Base-by-base conservation (phyloP, 2,113 vertebrate species). In the Mola mola region DNA sequence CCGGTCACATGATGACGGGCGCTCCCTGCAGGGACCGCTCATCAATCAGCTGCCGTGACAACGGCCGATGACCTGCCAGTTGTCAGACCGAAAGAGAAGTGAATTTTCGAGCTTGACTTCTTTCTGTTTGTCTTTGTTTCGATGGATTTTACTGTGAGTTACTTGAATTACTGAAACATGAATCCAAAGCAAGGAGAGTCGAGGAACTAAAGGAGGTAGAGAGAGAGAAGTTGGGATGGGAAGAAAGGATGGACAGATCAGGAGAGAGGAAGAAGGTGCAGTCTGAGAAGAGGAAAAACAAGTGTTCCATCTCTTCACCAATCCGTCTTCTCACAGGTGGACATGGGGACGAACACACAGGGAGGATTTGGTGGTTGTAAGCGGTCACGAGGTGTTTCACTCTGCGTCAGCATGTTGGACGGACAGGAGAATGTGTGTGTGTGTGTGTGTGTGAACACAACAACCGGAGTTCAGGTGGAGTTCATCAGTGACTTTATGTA, bases 1-100 rank as follows among this genome's bases (percentile, higher is more conserved):
- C 48, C 47, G 60, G 61, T 73, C 65, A 65, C 17, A 2, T 1
- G 20, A 57, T 63, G 72, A 68, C 6, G 5, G 56, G 5, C 0
- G 10, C 49, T 61, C 60, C 42, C 55, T 16, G 26, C 48, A 71
- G 74, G 43, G 73, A 76, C 58, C 53, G 71, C 48, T 71, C 53
- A 71, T 71, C 48, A 47, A 77, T 77, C 60, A 77, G 34, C 13
- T 2, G 7, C 24, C 0, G 22, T 72, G 59, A 64, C 68, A 64
- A 5, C 12, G 6, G 19, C 29, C 5, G 6, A 24, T 33, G 42
- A 60, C 8, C 41, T 1, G 22, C 20, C 37, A 52, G 46, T 40
- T 36, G 33, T 68, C 36, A 50, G 56, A 26, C n/a, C n/a, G n/a
- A n/a, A 22, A 33, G 19, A 38, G 29, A 17, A 21, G 9, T 13